Base-by-base conservation (phyloP, 2,797 vertebrate genomes). In the Tapera naevia region DNA sequence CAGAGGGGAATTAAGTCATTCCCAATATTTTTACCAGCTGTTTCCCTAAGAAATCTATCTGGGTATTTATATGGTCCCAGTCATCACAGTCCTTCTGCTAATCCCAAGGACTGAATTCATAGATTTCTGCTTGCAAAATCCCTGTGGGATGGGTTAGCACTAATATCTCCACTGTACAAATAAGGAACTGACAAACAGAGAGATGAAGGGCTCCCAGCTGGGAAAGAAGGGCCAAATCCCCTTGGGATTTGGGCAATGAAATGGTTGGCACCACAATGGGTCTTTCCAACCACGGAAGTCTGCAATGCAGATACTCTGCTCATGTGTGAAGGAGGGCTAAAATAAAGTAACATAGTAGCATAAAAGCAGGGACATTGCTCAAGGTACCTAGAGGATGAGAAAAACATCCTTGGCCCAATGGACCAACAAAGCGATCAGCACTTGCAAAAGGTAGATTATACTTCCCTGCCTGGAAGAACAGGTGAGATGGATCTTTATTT, bases 1-100 rank as follows among this genome's bases (percentile, higher is more conserved):
- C 83, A 88, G 70, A 89, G 50, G 72, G 81, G 86, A 94, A 69
- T 88, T 92, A 81, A 97, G 74, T 88, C 33, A 64, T 39, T 93
- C 81, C 80, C 83, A 88, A 45, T 61, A 88, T 80, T 71, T 94
- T 75, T 43, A 71, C 60, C 78, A 94, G 67, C 65, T 90, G 78
- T 91, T 95, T 94, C 60, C 80, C 78, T 76, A 61, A 64, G 51
- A 96, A 89, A 51, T 78, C 76, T 91, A 2, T 76, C 66, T 82
- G 27, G 27, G 30, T 88, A 74, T 96, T 93, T 76, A 50, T 85
- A 65, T 32, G 41, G 57, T 86, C 86, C 45, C 12, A 82, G 61
- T 73, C 76, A 91, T 79, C 58, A 84, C 33, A 75, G 69, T 43
- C 62, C 84, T 86, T 61, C 85, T 71, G 66, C 78, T 94, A 86